Percentiles rank a stretch among this genome's conserved stretches.
Conservation (phyloP, 2,888 invertebrate species). For the Scaptomyza caliginosa region DNA sequence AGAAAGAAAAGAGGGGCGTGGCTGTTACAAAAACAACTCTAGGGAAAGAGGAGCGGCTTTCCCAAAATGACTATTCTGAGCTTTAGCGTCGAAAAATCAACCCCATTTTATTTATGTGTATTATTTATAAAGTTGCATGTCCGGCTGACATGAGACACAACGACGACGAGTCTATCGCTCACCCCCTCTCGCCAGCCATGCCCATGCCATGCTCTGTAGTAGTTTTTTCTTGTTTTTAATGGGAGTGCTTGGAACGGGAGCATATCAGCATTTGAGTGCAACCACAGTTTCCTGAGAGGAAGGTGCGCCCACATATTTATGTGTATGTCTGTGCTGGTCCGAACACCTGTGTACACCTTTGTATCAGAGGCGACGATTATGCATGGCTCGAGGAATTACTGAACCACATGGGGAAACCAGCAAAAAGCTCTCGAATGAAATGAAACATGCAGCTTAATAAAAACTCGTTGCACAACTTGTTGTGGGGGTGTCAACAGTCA, state of each 20-base stretch:
- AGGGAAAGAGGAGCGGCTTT: conserved; percentile 39
- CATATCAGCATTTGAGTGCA: conserved; percentile 12
- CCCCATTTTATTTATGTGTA: conserved; percentile 49
- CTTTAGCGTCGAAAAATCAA: conserved; percentile 30
- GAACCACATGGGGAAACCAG: conserved; percentile 53
- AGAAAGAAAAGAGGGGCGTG: conserved; percentile 46
- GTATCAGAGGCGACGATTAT: conserved; percentile 2
- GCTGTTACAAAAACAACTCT: conserved; percentile 9
- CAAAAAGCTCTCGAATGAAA: conserved; percentile 31
- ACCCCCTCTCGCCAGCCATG: background rate
- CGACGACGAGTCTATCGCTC: conserved; percentile 1
- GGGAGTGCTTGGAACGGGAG: conserved; percentile 3
- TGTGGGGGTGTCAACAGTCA: background rate
- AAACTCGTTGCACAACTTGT: conserved; percentile 40
- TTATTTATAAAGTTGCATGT: conserved; percentile 70
- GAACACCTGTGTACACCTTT: conserved; percentile 6
- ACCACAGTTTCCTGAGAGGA: conserved; percentile 20
- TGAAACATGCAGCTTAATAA: conserved; percentile 37
- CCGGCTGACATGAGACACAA: conserved; percentile 17
- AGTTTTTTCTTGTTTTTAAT: background rate
- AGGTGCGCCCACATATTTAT: conserved; percentile 61
- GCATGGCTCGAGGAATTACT: conserved; percentile 14
- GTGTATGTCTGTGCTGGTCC: background rate
- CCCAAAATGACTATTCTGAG: conserved; percentile 36
- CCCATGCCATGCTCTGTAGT: background rate